phyloP scores from a whole-genome alignment of 2,113 vertebrate species.

The Carlito syrichta region DNA sequence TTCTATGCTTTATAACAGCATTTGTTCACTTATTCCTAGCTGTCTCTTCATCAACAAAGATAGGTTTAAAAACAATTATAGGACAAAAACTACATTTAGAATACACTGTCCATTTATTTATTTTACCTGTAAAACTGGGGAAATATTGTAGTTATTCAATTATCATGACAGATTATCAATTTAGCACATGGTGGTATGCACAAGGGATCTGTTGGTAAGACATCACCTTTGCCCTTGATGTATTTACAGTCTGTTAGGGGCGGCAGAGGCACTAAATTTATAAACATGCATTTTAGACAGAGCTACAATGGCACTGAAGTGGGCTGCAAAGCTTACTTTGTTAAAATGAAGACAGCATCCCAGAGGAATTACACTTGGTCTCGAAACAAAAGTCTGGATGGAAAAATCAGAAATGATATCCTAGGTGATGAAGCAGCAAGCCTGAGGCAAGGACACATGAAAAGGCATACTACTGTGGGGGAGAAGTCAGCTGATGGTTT shows the following conservation, averaged over 20 bases:
- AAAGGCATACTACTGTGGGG: neutral
- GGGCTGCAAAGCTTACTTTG: neutral
- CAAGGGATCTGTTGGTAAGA: neutral
- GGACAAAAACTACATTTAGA: neutral
- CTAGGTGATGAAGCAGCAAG: neutral
- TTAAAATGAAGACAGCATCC: neutral
- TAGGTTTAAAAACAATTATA: neutral
- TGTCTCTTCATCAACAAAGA: neutral
- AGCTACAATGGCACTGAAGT: neutral
- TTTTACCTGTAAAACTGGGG: neutral
- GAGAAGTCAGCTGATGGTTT: neutral
- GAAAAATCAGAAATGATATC: neutral
- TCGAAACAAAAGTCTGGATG: neutral
- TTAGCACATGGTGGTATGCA: too few species aligned
- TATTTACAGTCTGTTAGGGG: neutral
- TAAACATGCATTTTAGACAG: neutral
- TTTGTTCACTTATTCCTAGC: neutral
- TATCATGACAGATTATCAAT: neutral
- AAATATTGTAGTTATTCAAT: neutral
- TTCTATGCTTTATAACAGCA: rapidly evolving
- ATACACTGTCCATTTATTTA: neutral
- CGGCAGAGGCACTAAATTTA: neutral
- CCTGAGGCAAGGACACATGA: neutral
- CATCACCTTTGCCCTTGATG: neutral
- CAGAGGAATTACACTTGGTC: neutral